A percentile compares a stretch with the other conserved stretches of the same genome.
These are phyloP conservation scores for Eulemur mongoz DNA, from an alignment of 2,797 vertebrate species.

Conservation along the genomic window DNA sequence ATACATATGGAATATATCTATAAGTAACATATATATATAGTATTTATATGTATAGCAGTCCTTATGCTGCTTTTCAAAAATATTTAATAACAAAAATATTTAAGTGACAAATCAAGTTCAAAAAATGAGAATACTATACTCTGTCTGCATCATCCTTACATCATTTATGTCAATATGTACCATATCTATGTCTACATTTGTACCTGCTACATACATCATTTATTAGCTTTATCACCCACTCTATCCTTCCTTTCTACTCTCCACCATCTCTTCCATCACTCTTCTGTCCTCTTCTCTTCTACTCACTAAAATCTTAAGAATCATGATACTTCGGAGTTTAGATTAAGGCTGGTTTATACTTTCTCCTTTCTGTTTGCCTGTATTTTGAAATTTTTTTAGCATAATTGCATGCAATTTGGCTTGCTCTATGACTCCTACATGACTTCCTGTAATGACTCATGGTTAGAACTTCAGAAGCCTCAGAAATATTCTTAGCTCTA, in stretches of 20 bases:
- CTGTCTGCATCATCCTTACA: neutral
- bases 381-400: conserved; percentile 10
- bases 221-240: neutral
- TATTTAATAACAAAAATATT: conserved; percentile 31
- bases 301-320: neutral
- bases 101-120: neutral
- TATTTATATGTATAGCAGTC: neutral
- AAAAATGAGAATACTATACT: neutral
- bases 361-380: neutral
- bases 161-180: neutral
- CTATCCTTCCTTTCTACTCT: neutral
- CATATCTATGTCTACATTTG: neutral
- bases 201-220: neutral
- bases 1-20: neutral
- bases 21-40: neutral
- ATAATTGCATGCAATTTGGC: conserved; percentile 11
- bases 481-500: conserved; percentile 22
- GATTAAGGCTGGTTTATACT: conserved; percentile 18
- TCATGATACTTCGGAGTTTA: neutral
- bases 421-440: neutral
- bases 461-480: conserved; percentile 26
- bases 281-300: neutral
- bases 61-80: neutral
- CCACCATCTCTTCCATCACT: neutral
- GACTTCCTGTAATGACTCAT: conserved; percentile 49